phyloP scores from a whole-genome alignment of 2,888 invertebrate species.

The Zaprionus obscuricornis region DNA sequence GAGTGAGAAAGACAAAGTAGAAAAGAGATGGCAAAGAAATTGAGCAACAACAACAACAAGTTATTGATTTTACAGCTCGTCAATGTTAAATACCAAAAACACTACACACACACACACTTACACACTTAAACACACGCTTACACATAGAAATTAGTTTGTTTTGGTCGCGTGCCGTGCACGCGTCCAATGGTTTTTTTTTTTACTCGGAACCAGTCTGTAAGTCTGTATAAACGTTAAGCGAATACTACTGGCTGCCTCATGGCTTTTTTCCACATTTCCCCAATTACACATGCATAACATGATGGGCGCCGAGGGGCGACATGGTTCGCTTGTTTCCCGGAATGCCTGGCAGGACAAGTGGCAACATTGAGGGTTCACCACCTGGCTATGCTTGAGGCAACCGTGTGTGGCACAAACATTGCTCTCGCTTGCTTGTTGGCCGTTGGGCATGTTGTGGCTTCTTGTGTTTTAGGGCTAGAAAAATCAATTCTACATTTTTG shows the following conservation, averaged over 20 bases:
- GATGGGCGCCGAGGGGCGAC: conserved; percentile 11
- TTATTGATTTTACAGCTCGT: conserved; percentile 45
- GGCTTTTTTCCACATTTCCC: no score
- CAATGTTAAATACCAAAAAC: conserved; percentile 7
- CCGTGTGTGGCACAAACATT: background rate
- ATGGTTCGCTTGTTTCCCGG: conserved; percentile 33
- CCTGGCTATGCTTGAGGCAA: conserved; percentile 22
- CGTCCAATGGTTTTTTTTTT: conserved; percentile 32
- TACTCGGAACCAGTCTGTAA: conserved; percentile 7
- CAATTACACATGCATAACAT: background rate
- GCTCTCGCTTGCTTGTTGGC: no score
- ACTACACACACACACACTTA: no score
- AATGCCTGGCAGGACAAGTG: conserved; percentile 35
- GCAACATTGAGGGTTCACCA: background rate
- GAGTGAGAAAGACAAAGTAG: background rate
- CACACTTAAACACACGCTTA: no score
- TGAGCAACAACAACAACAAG: conserved; percentile 1
- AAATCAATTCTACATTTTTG: conserved; percentile 49
- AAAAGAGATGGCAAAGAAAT: background rate
- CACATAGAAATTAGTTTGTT: conserved; percentile 46
- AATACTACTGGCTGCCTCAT: no score
- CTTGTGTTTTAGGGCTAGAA: conserved; percentile 18
- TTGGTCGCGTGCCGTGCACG: conserved; percentile 52
- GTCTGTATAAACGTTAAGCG: background rate
- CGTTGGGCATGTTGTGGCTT: conserved; percentile 1